Percentiles rank a stretch among this genome's conserved stretches.
Conservation (phyloP, 2,888 invertebrate genomes). For the Trichopria drosophilae region DNA sequence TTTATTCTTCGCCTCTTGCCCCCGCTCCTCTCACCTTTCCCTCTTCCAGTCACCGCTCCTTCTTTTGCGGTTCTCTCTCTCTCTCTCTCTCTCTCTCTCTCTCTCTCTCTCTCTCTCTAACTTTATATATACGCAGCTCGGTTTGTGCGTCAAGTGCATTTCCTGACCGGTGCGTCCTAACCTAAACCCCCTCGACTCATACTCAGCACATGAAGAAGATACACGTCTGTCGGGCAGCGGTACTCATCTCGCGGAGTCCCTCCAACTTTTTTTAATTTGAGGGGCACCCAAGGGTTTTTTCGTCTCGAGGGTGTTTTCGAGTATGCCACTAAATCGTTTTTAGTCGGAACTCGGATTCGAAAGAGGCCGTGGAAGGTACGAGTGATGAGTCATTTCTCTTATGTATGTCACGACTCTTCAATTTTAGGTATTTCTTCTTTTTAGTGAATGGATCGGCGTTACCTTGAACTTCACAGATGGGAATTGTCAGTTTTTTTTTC, state of each 20-base stretch:
- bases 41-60: constrained; percentile 7
- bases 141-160: constrained; percentile 55
- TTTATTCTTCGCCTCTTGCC: constrained; percentile 1
- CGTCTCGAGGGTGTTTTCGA: too few species aligned
- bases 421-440: too few species aligned
- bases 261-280: too few species aligned
- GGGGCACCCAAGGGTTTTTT: too few species aligned
- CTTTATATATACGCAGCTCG: constrained; percentile 18
- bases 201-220: constrained; percentile 1
- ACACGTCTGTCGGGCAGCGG: constrained; percentile 25
- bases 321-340: too few species aligned
- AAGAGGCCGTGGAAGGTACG: too few species aligned
- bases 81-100: background rate
- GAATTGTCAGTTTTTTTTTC: too few species aligned
- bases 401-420: too few species aligned
- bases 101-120: constrained; percentile 2
- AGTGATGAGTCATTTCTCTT: too few species aligned
- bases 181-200: constrained; percentile 32
- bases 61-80: background rate
- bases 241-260: constrained; percentile 31
- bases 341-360: too few species aligned
- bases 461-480: too few species aligned
- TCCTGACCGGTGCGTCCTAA: constrained; percentile 58
- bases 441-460: too few species aligned
- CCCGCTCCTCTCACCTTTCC: constrained; percentile 7